These are phyloP conservation scores for Anoplophora glabripennis DNA, from an alignment of 1,140 invertebrate genomes.

Conservation along the genomic window DNA sequence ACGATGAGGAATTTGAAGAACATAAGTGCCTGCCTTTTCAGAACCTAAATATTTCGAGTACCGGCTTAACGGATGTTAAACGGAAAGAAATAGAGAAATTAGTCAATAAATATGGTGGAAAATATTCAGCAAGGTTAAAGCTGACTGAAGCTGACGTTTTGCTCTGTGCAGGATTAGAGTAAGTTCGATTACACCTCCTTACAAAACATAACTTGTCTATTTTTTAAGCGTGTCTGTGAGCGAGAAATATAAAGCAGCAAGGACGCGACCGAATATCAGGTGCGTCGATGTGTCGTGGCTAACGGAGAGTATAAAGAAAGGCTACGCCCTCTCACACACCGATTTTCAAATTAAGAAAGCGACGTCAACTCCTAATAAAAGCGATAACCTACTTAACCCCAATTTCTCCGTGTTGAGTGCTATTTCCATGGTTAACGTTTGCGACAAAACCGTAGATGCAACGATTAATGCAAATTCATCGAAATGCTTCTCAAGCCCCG, in stretches of 20 bases:
- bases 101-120: conserved; percentile 71
- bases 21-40: conserved; percentile 76
- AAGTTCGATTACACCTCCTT: conserved; percentile 38
- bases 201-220: conserved; percentile 16
- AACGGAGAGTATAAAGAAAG: conserved; percentile 68
- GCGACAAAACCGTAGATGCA: not conserved
- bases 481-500: no score
- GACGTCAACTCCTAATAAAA: conserved; percentile 58
- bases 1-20: conserved; percentile 62
- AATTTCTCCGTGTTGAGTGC: conserved; percentile 46
- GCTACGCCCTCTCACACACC: conserved; percentile 67
- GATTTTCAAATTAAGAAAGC: conserved; percentile 62
- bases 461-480: not conserved
- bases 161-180: conserved; percentile 51
- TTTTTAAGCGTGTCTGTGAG: conserved; percentile 59
- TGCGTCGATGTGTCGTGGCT: conserved; percentile 71
- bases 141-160: conserved; percentile 55
- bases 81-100: conserved; percentile 69
- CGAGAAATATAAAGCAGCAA: conserved; percentile 78
- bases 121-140: conserved; percentile 55
- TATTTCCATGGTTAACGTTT: conserved; percentile 17
- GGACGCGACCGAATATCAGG: conserved; percentile 70
- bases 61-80: conserved; percentile 63
- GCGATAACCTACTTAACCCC: conserved; percentile 43
- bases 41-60: conserved; percentile 74